phyloP scores from a whole-genome alignment of 2,888 invertebrate genomes.

The Leptopilina syphax region DNA sequence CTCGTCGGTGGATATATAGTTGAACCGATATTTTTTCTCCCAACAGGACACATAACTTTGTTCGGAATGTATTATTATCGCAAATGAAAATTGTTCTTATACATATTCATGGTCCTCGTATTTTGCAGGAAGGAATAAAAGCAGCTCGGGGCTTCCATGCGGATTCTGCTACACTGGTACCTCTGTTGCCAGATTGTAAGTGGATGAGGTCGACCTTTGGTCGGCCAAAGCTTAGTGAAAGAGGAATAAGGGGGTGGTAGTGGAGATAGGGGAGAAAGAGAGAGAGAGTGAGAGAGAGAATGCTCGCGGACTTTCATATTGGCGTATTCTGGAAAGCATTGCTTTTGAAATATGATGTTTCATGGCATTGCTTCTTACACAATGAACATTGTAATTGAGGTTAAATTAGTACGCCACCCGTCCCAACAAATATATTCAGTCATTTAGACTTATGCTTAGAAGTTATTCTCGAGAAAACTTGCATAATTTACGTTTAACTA shows the following conservation, averaged over 20 bases:
- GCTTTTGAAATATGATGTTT: slow-evolving; percentile 33
- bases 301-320: slow-evolving; percentile 23
- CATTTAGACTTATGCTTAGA: slow-evolving; percentile 26
- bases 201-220: slow-evolving; percentile 36
- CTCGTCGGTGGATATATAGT: not conserved
- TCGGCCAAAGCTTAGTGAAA: slow-evolving; percentile 12
- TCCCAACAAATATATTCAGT: slow-evolving; percentile 16
- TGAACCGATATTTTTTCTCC: slow-evolving; percentile 12
- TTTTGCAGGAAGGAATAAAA: slow-evolving; percentile 38
- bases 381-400: slow-evolving; percentile 34
- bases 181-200: slow-evolving; percentile 33
- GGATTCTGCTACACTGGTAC: slow-evolving; percentile 32
- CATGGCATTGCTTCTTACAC: slow-evolving; percentile 16
- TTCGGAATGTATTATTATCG: slow-evolving; percentile 28
- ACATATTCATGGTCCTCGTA: slow-evolving; percentile 31
- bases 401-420: slow-evolving; percentile 24
- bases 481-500: slow-evolving; percentile 1
- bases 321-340: slow-evolving; percentile 30
- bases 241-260: not conserved
- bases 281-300: slow-evolving; percentile 10
- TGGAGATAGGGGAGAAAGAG: no score
- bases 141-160: slow-evolving; percentile 37
- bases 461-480: not conserved
- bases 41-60: slow-evolving; percentile 3
- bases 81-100: slow-evolving; percentile 37